Evolutionary conservation across 2,888 invertebrate genomes (phyloP).

Genomic region (Embidobia sp.): DNA sequence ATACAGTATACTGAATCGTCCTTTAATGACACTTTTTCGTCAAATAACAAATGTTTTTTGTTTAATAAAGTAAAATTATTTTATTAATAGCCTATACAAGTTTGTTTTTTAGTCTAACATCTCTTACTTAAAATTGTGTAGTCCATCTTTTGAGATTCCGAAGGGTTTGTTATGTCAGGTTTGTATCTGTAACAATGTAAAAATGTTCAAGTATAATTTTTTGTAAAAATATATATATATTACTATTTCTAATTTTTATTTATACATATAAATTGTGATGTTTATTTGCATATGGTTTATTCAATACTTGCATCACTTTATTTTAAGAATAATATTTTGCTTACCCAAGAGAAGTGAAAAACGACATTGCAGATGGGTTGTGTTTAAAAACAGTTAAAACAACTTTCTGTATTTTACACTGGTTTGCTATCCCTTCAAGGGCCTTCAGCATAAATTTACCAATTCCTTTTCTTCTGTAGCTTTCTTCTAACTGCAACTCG

Average conservation of each 20-base stretch:
- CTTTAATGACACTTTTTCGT: no score
- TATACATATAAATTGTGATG: no score
- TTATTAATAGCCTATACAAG: no score
- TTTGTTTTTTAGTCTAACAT: constrained; percentile 16
- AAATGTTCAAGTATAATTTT: no score
- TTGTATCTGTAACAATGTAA: constrained; percentile 85
- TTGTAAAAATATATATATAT: no score
- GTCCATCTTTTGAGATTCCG: constrained; percentile 72
- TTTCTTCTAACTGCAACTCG: constrained; percentile 91
- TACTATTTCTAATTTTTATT: no score
- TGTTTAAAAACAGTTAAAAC: constrained; percentile 91
- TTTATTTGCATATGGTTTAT: no score
- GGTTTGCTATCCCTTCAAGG: constrained; percentile 88
- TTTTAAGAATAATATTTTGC: constrained; percentile 67
- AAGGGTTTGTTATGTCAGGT: constrained; percentile 87
- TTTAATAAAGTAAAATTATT: constrained; percentile 10
- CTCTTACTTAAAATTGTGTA: constrained; percentile 78
- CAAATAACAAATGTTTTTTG: no score
- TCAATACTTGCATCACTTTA: no score
- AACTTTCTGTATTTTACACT: constrained; percentile 90
- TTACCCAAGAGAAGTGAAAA: constrained; percentile 90
- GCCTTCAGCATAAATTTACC: constrained; percentile 91
- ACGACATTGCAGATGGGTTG: constrained; percentile 87
- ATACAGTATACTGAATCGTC: no score
- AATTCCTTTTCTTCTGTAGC: constrained; percentile 88